These are phyloP conservation scores for Eupithecia centaureata DNA, from an alignment of 2,888 invertebrate species.

Conservation along the genomic window DNA sequence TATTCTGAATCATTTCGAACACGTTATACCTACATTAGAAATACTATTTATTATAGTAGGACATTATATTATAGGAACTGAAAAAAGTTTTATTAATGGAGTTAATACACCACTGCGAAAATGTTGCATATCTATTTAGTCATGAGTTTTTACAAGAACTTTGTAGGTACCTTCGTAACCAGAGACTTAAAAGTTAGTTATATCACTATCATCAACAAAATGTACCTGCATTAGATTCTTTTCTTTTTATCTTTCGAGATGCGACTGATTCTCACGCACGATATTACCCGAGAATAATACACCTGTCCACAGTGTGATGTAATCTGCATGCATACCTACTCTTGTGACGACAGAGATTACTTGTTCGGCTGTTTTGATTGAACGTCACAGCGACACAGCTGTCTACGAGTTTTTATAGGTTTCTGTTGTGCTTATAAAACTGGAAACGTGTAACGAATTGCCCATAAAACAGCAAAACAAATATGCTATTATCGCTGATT, in stretches of 20 bases:
- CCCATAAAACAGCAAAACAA: slow-evolving; percentile 23
- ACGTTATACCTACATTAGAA: background rate
- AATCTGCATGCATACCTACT: slow-evolving; percentile 60
- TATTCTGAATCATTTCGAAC: slow-evolving; percentile 4
- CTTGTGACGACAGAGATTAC: slow-evolving; percentile 64
- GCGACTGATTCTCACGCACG: background rate
- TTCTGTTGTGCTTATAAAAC: slow-evolving; percentile 39
- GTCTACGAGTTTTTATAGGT: slow-evolving; percentile 35
- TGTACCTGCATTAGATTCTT: background rate
- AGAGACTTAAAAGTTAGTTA: background rate
- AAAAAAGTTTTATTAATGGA: background rate
- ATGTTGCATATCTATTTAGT: background rate
- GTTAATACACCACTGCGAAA: background rate
- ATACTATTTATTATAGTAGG: background rate
- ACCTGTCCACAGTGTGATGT: slow-evolving; percentile 65
- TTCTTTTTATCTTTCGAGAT: slow-evolving; percentile 1
- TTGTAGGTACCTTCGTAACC: too few relatives aligned
- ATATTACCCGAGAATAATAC: slow-evolving; percentile 4
- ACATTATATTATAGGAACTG: background rate
- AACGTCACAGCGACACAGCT: slow-evolving; percentile 57
- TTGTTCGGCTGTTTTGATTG: slow-evolving; percentile 60
- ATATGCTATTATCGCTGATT: slow-evolving; percentile 21
- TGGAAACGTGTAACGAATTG: slow-evolving; percentile 27
- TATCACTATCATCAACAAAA: background rate
- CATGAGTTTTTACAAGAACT: background rate